Base-by-base conservation (phyloP, 2,888 invertebrate genomes). In the Smittia sp. region DNA sequence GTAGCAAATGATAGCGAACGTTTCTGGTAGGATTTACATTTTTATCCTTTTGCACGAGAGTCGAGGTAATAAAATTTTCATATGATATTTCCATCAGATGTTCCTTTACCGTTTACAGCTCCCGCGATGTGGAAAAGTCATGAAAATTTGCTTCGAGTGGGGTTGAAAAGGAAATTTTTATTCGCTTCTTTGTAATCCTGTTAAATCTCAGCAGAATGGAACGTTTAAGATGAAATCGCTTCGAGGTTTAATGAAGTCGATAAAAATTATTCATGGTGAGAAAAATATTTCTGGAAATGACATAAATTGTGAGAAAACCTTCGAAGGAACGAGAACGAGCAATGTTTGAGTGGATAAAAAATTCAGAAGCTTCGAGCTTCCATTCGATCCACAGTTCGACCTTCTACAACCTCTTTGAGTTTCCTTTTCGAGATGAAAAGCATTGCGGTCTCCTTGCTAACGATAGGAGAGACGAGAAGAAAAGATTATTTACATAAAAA, bases 51-150 rank as follows among this genome's bases (percentile, higher is more conserved):
- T 20, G 9, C 58, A 58, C 58, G 11, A 58, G 69, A 69, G 20
- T 27, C 18, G 20, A 69, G 54, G 69, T 54, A 69, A 69, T 69
- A 69, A 69, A 69, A 69, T 25, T 69, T 69, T 69, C 69, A 69
- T 54, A 69, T 54, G 69, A 69, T 54, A 54, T 27, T 32, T 69
- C 69, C 52, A 69, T 52, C 69, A 69, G 69, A 69, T 69, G 69
- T 52, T 54, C 41, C 52, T 69, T 41, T 68, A 32, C 24, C 25
- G 15, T 62, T 62, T 62, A 22, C 20, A 20, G 63, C 63, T 18
- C 58, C 22, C 58, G 58, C 20, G 58, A 58, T 58, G 9, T 58
- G 18, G 58, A 58, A 20, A 22, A 58, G 58, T 46, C 58, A 20
- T 58, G 20, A 58, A 58, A 58, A 58, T 58, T 18, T 58, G 58